phyloP scores from a whole-genome alignment of 2,113 vertebrate species.

The Nothocercus nigrocapillus region DNA sequence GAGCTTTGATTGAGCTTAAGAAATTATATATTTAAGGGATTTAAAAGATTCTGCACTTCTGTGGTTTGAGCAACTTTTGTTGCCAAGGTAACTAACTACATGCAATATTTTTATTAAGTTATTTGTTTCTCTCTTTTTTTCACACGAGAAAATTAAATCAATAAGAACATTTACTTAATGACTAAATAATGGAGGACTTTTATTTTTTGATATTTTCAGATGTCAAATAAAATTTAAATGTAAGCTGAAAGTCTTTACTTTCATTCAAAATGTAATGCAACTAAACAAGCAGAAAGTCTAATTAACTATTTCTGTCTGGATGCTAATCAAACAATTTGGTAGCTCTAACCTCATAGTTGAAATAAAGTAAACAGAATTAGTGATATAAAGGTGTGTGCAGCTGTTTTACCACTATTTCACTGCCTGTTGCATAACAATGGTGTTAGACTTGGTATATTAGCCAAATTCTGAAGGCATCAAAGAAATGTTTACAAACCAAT shows the following conservation, averaged over 20 bases:
- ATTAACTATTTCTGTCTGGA: neutral
- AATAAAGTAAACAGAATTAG: neutral
- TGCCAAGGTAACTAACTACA: constrained; percentile 3
- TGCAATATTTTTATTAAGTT: neutral
- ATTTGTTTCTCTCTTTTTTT: neutral
- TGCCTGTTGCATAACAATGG: neutral
- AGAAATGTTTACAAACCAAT: neutral
- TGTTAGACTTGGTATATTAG: neutral
- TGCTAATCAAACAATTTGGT: neutral
- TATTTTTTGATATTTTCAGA: neutral
- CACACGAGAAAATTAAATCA: neutral
- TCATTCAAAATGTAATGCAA: neutral
- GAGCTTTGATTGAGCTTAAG: neutral
- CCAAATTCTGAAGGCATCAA: neutral
- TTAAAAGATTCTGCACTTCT: neutral
- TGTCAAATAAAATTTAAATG: neutral
- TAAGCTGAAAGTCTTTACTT: neutral
- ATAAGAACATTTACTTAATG: neutral
- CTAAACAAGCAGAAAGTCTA: neutral
- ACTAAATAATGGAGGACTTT: neutral
- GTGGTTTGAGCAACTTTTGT: constrained; percentile 2
- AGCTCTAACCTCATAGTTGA: neutral
- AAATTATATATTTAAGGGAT: neutral
- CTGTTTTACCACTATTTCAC: neutral
- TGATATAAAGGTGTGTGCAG: neutral